These are phyloP conservation scores for Mionectes olivaceus DNA, from an alignment of 2,797 vertebrate genomes.

Conservation along the genomic window DNA sequence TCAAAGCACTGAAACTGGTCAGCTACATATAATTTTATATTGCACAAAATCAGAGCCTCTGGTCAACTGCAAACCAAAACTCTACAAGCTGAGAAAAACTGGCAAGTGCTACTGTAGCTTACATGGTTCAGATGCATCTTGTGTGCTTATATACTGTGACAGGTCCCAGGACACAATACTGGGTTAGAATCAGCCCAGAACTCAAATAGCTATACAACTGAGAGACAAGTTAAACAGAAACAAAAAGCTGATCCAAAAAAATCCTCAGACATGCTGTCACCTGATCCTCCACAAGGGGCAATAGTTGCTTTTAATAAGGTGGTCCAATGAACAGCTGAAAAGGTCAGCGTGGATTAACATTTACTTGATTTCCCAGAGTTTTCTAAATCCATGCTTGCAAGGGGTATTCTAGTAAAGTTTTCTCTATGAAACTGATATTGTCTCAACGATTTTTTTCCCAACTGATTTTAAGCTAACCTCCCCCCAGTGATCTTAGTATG, in stretches of 20 bases:
- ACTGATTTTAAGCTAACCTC: not conserved
- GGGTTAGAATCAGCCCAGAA: constrained; percentile 61
- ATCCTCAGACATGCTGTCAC: constrained; percentile 65
- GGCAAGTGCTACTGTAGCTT: constrained; percentile 27
- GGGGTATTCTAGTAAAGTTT: constrained; percentile 18
- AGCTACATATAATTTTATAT: not conserved
- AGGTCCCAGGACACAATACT: constrained; percentile 24
- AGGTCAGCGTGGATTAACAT: constrained; percentile 47
- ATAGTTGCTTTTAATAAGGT: constrained; percentile 54
- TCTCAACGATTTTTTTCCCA: not conserved
- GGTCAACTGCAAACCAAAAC: constrained; percentile 16
- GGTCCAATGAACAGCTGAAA: constrained; percentile 61
- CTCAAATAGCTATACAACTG: constrained; percentile 28
- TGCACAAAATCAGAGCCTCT: constrained; percentile 3
- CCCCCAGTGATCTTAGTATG: not conserved
- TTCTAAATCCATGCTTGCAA: not conserved
- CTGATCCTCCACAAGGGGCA: constrained; percentile 49
- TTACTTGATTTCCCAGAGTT: constrained; percentile 49
- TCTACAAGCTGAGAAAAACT: constrained; percentile 38
- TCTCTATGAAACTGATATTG: not conserved
- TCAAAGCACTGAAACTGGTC: not conserved
- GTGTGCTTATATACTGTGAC: constrained; percentile 8
- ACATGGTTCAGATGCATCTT: constrained; percentile 22
- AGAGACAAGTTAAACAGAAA: constrained; percentile 60
- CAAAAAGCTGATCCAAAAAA: constrained; percentile 50